A percentile compares a stretch with the other conserved stretches of the same genome.
Evolutionary conservation across 2,888 invertebrate species (phyloP).

Genomic region (Dione juno): DNA sequence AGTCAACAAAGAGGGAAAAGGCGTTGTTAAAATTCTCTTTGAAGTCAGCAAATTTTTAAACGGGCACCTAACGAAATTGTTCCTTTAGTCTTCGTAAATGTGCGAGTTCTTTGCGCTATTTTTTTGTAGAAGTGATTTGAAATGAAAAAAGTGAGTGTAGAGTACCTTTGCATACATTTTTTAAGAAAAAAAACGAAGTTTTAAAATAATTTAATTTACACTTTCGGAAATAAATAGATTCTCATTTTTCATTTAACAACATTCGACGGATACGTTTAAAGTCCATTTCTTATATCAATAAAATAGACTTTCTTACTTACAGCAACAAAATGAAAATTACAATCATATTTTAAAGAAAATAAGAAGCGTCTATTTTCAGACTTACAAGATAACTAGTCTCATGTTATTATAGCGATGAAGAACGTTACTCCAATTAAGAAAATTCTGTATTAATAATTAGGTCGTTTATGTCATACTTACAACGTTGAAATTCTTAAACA

Average conservation of each 20-base stretch:
- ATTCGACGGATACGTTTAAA: neutral
- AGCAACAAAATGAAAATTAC: neutral
- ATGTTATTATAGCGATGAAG: slow-evolving; percentile 2
- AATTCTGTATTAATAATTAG: slow-evolving; percentile 30
- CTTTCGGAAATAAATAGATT: neutral
- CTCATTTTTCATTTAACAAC: neutral
- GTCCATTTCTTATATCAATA: neutral
- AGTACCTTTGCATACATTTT: slow-evolving; percentile 15
- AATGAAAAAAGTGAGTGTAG: slow-evolving; percentile 33
- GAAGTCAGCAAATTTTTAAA: slow-evolving; percentile 76
- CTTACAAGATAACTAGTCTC: neutral
- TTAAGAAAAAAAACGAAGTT: slow-evolving; percentile 3
- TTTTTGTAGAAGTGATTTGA: slow-evolving; percentile 53
- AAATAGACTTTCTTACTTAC: neutral
- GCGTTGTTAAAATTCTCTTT: slow-evolving; percentile 77
- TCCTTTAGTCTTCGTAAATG: slow-evolving; percentile 78
- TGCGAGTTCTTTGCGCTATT: slow-evolving; percentile 68
- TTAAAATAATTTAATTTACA: neutral
- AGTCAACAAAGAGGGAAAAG: slow-evolving; percentile 72
- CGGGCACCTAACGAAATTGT: slow-evolving; percentile 80
- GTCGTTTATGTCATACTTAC: slow-evolving; percentile 28
- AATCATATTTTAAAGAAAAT: neutral
- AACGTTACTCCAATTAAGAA: slow-evolving; percentile 16
- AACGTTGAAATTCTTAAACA: slow-evolving; percentile 34
- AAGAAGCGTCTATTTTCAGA: slow-evolving; percentile 3